A percentile compares a stretch with the other conserved stretches of the same genome.
These are phyloP conservation scores for Dasyornis broadbenti DNA, from an alignment of 2,113 vertebrate genomes.

Conservation along the genomic window DNA sequence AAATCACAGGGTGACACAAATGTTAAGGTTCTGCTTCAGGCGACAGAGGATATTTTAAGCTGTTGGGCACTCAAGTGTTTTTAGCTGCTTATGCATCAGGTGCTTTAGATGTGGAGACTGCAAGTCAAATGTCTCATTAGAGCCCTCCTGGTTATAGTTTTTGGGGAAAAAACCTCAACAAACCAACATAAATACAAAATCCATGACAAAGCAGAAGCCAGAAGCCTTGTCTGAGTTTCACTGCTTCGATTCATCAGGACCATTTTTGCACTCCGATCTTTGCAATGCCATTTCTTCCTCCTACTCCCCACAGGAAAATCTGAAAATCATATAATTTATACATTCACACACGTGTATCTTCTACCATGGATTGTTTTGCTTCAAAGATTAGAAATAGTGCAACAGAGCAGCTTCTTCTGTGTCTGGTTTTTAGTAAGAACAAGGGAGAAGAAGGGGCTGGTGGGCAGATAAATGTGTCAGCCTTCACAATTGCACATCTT, in stretches of 20 bases:
- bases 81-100: neutral
- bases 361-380: neutral
- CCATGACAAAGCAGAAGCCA: neutral
- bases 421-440: neutral
- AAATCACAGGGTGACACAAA: neutral
- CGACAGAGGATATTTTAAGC: neutral
- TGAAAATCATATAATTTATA: neutral
- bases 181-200: neutral
- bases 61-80: neutral
- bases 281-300: neutral
- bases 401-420: fast-evolving
- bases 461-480: neutral
- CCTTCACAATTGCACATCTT: neutral
- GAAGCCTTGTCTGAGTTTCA: neutral
- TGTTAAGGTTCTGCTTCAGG: neutral
- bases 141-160: neutral
- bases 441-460: neutral
- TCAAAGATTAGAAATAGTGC: neutral
- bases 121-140: neutral
- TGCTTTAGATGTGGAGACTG: neutral
- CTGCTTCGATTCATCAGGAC: neutral
- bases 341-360: fast-evolving
- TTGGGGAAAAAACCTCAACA: neutral
- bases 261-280: neutral
- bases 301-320: neutral